These are phyloP conservation scores for Pelochelys cantorii DNA, from an alignment of 2,797 vertebrate genomes.

Conservation along the genomic window DNA sequence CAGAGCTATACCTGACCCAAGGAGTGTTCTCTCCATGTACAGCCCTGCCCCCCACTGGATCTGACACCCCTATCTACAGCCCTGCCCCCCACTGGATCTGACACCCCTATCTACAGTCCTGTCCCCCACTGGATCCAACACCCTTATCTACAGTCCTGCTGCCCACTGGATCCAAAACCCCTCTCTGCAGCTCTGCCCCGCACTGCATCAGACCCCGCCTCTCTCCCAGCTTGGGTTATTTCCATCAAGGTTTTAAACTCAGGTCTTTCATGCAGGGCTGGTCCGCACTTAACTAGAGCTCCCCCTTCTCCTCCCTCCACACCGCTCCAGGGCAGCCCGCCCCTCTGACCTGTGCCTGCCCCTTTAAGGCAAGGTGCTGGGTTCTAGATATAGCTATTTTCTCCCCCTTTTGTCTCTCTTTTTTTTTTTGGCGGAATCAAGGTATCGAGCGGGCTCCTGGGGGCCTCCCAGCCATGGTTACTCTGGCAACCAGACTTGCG, in stretches of 20 bases:
- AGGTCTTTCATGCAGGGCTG: not conserved
- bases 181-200: too few relatives aligned
- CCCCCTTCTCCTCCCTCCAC: not conserved
- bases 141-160: not conserved
- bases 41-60: too few relatives aligned
- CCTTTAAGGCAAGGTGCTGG: conserved; percentile 32
- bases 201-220: not conserved
- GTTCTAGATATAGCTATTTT: not conserved
- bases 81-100: too few relatives aligned
- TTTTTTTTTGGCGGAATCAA: conserved; percentile 33
- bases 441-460: conserved; percentile 13
- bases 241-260: not conserved
- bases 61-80: not conserved
- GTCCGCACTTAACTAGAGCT: not conserved
- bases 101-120: not conserved
- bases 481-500: conserved; percentile 42
- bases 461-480: conserved; percentile 33
- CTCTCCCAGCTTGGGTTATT: not conserved
- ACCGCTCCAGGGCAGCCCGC: not conserved
- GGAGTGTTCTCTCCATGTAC: too few relatives aligned
- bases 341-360: not conserved
- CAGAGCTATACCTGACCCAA: too few relatives aligned
- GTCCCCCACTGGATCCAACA: too few relatives aligned
- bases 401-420: conserved; percentile 13
- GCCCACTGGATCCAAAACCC: not conserved